These are phyloP conservation scores for Andrena chrysosceles DNA, from an alignment of 2,888 invertebrate species.

Conservation along the genomic window DNA sequence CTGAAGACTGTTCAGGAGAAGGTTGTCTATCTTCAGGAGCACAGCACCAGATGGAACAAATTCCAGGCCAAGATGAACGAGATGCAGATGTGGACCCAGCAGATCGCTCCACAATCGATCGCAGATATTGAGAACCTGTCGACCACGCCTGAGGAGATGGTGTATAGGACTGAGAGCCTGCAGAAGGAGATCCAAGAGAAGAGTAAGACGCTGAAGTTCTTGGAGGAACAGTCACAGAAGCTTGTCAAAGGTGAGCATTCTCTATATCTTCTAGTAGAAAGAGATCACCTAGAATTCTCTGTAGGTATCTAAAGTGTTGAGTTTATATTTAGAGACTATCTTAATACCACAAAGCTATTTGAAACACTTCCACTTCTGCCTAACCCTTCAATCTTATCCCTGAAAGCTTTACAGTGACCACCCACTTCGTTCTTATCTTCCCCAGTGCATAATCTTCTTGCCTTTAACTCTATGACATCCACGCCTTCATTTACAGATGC, in stretches of 20 bases:
- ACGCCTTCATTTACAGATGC: conserved; percentile 84
- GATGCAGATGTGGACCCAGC: conserved; percentile 92
- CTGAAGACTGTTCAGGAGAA: conserved; percentile 92
- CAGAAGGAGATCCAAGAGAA: conserved; percentile 92
- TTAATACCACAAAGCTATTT: too few relatives aligned
- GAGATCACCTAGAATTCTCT: not conserved
- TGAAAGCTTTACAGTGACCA: too few relatives aligned
- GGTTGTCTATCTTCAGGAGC: conserved; percentile 92
- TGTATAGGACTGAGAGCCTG: conserved; percentile 90
- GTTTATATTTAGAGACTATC: too few relatives aligned
- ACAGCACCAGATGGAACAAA: conserved; percentile 92
- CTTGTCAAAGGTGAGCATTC: conserved; percentile 86
- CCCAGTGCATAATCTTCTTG: too few relatives aligned
- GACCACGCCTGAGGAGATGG: conserved; percentile 93
- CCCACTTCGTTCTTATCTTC: too few relatives aligned
- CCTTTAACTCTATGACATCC: not conserved
- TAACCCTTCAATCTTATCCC: too few relatives aligned
- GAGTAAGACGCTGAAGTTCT: conserved; percentile 89
- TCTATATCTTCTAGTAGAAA: not conserved
- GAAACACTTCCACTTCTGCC: too few relatives aligned
- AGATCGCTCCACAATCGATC: conserved; percentile 91
- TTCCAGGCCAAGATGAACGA: conserved; percentile 92
- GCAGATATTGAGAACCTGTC: conserved; percentile 91
- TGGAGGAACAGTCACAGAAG: conserved; percentile 92
- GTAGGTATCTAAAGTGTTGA: too few relatives aligned